A percentile compares a stretch with the other conserved stretches of the same genome.
Evolutionary conservation across 2,888 invertebrate species (phyloP).

Genomic region (Orthonevra nobilis): DNA sequence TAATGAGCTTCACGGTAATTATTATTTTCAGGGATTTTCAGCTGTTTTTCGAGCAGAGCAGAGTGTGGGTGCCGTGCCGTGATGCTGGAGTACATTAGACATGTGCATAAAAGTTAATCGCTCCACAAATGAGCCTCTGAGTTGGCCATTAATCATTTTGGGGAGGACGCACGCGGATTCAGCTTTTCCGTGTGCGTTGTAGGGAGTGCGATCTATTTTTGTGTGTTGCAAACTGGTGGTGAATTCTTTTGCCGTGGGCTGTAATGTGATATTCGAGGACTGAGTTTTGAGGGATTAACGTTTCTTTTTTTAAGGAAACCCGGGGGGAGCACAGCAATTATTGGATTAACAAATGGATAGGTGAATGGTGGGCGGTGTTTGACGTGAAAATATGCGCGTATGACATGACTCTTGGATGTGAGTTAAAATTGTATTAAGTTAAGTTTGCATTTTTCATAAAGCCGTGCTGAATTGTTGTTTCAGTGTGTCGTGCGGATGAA

Average conservation of each 20-base stretch:
- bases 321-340: slow-evolving; percentile 48
- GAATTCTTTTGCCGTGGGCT: slow-evolving; percentile 58
- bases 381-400: slow-evolving; percentile 38
- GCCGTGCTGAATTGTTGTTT: not conserved
- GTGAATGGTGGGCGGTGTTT: slow-evolving; percentile 44
- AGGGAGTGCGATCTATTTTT: slow-evolving; percentile 65
- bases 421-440: slow-evolving; percentile 5
- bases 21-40: slow-evolving; percentile 67
- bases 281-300: slow-evolving; percentile 35
- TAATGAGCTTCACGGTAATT: slow-evolving; percentile 68
- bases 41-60: slow-evolving; percentile 11
- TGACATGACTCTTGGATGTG: slow-evolving; percentile 36
- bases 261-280: slow-evolving; percentile 65
- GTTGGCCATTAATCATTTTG: slow-evolving; percentile 64
- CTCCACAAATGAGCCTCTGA: slow-evolving; percentile 68
- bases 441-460: not conserved
- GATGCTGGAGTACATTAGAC: slow-evolving; percentile 64
- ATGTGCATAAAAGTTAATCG: slow-evolving; percentile 71
- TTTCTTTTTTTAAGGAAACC: slow-evolving; percentile 16
- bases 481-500: not conserved
- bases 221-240: slow-evolving; percentile 44
- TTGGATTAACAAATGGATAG: slow-evolving; percentile 65
- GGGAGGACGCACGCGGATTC: not conserved
- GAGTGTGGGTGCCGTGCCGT: no score
- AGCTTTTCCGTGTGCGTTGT: slow-evolving; percentile 18